phyloP scores from a whole-genome alignment of 1,140 invertebrate genomes.

The Arion vulgaris region DNA sequence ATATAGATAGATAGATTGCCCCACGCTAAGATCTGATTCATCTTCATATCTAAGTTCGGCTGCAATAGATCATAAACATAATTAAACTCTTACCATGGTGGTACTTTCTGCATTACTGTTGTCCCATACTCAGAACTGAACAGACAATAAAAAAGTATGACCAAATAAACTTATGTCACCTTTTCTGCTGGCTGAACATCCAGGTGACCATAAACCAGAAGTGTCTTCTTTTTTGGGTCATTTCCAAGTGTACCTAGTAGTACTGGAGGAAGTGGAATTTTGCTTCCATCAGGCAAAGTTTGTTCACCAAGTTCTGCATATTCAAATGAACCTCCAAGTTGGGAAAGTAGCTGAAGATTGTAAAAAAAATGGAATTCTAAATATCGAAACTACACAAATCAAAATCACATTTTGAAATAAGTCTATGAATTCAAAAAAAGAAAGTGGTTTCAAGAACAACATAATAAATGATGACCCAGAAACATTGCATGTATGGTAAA shows the following conservation, averaged over 20 bases:
- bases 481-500: too few relatives aligned
- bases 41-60: too few relatives aligned
- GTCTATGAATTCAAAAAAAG: too few relatives aligned
- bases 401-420: not conserved
- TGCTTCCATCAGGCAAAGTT: conserved; percentile 81
- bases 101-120: not conserved
- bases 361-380: not conserved
- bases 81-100: too few relatives aligned
- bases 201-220: conserved; percentile 96
- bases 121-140: not conserved
- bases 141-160: not conserved
- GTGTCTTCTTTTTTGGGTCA: conserved; percentile 89
- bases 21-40: too few relatives aligned
- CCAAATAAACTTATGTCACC: conserved; percentile 58
- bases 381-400: not conserved
- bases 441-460: too few relatives aligned
- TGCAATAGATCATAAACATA: too few relatives aligned
- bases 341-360: conserved; percentile 77
- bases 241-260: conserved; percentile 88
- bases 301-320: conserved; percentile 85
- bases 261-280: conserved; percentile 88
- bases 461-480: too few relatives aligned
- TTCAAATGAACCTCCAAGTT: conserved; percentile 83
- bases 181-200: conserved; percentile 96
- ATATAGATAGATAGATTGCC: too few relatives aligned